Evolutionary conservation across 2,113 vertebrate genomes (phyloP).

Genomic region (Phylloscopus trochiloides): DNA sequence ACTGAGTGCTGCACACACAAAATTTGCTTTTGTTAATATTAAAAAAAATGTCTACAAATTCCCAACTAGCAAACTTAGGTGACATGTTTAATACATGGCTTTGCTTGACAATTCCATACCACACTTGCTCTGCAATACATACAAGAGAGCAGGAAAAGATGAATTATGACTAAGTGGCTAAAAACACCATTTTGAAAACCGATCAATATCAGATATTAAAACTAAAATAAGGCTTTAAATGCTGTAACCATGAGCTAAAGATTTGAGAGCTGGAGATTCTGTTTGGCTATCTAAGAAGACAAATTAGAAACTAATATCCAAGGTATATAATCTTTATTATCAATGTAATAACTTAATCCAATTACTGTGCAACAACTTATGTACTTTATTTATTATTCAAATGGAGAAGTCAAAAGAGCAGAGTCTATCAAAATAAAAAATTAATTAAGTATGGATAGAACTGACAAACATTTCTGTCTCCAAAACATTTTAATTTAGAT

Average conservation of each 20-base stretch:
- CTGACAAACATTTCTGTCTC: neutral
- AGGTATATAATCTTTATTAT: neutral
- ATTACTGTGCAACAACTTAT: neutral
- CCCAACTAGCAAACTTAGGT: neutral
- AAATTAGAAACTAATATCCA: neutral
- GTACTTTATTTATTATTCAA: conserved; percentile 18
- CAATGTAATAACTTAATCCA: neutral
- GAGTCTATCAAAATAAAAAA: conserved; percentile 4
- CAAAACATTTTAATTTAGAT: conserved; percentile 5
- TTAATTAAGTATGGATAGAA: neutral
- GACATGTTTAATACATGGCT: neutral
- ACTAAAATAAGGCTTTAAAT: conserved; percentile 6
- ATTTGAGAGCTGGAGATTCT: neutral
- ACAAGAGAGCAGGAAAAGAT: neutral
- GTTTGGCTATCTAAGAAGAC: neutral
- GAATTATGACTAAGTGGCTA: neutral
- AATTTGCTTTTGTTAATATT: neutral
- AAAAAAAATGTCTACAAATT: neutral
- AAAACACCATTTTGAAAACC: neutral
- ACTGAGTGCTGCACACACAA: neutral
- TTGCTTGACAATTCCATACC: neutral
- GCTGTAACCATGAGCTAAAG: neutral
- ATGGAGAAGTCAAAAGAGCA: neutral
- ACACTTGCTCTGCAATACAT: neutral
- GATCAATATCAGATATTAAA: neutral